Evolutionary conservation across 2,113 vertebrate genomes (phyloP).

Genomic region (Fregetta grallaria): DNA sequence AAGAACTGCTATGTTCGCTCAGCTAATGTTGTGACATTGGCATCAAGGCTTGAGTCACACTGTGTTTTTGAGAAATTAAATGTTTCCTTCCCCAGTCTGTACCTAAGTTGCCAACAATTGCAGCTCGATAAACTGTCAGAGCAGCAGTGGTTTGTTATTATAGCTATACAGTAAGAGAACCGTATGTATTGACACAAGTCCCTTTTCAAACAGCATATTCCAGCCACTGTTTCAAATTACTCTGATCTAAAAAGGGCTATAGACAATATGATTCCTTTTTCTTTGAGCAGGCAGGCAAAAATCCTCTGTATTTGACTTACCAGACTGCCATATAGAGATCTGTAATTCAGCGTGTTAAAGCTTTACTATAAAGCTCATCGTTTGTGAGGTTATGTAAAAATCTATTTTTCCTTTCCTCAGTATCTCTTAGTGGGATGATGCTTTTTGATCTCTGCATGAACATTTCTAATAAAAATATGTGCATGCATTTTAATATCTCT

Average conservation of each 20-base stretch:
- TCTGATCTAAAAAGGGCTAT: background rate
- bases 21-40: background rate
- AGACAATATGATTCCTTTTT: background rate
- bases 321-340: background rate
- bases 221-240: background rate
- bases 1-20: background rate
- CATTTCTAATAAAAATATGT: background rate
- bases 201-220: background rate
- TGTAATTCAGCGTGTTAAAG: background rate
- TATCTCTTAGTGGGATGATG: background rate
- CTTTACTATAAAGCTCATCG: background rate
- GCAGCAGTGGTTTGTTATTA: background rate
- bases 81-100: background rate
- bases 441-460: constrained; percentile 1
- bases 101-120: background rate
- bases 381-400: background rate
- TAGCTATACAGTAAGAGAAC: background rate
- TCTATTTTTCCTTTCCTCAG: background rate
- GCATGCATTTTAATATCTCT: background rate
- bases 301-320: background rate
- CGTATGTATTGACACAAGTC: background rate
- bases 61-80: constrained; percentile 29
- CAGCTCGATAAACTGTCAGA: background rate
- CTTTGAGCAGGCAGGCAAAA: background rate
- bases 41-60: background rate